phyloP scores from a whole-genome alignment of 2,888 invertebrate genomes.

The Epinotia brunnichana region DNA sequence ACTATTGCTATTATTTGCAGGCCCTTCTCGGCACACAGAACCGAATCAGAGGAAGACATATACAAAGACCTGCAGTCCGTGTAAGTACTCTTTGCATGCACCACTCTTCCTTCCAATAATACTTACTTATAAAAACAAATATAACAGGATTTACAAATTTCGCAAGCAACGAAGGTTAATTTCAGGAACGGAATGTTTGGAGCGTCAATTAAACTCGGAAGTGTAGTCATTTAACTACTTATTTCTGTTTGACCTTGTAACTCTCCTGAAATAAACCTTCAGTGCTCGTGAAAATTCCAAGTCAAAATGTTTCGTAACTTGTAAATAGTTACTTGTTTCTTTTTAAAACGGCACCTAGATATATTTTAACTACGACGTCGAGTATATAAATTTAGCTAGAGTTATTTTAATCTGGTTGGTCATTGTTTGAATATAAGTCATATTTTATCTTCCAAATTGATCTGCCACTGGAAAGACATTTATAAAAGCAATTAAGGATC shows the following conservation, averaged over 20 bases:
- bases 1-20: slow-evolving; percentile 72
- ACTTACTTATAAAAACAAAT: too few species aligned
- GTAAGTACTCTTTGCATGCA: slow-evolving; percentile 82
- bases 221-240: background rate
- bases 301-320: background rate
- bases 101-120: slow-evolving; percentile 7
- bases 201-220: background rate
- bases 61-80: slow-evolving; percentile 92
- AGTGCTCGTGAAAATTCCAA: background rate
- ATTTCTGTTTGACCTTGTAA: background rate
- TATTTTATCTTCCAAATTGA: background rate
- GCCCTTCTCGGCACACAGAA: slow-evolving; percentile 91
- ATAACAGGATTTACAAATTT: background rate
- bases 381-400: background rate
- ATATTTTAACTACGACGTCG: background rate
- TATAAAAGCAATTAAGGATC: background rate
- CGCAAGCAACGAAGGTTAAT: background rate
- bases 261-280: background rate
- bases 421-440: background rate
- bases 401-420: background rate
- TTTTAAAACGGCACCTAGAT: background rate
- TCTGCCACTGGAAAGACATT: background rate
- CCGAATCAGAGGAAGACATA: slow-evolving; percentile 92
- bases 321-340: background rate
- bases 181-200: background rate